Evolutionary conservation across 2,113 vertebrate species (phyloP), one percentile per base, ranked within the genome.

Genomic region (Eulacestoma nigropectus): DNA sequence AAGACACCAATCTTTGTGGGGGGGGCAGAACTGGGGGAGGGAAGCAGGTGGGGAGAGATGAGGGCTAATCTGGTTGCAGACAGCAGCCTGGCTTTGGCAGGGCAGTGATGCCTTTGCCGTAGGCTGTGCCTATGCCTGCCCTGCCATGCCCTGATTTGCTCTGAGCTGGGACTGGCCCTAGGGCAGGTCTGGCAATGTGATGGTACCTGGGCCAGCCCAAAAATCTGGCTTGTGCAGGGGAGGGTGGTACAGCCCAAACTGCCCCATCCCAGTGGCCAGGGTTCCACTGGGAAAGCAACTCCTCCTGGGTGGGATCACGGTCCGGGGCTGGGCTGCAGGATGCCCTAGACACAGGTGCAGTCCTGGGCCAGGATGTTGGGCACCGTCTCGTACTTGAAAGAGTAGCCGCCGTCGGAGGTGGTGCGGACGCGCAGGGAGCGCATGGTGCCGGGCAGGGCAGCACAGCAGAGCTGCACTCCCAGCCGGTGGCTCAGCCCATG

Each of bases 351-450:
- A 25, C 99, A 99, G 37, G 98, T 98, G 25, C 99, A 99, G 88
- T 99, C 98, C 70, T 99, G 98, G 0, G 99, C 98, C 77, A 99
- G 98, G 27, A 99, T 98, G 92, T 99, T 99, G 74, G 99, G 99
- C 86, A 99, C 97, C 0, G 96, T 99, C 96, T 99, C 99, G 0
- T 99, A 99, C 90, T 98, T 99, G 96, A 99, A 99, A 25, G 99
- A 99, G 92, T 98, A 98, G 5, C 99, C 99, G 0, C 99, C 98
- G 2, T 99, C 99, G 0, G 99, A 99, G 11, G 99, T 99, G 16
- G 99, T 99, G 55, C 98, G 99, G 86, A 99, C 98, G 0, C 96
- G 98, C 30, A 99, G 97, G 20, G 99, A 98, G 96, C 90, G 98
- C 99, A 99, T 99, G 95, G 98, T 98, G 41, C 98, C 98, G 0